Evolutionary conservation across 2,113 vertebrate species (phyloP), one percentile per base, ranked within the genome.

Genomic region (Oryzias woworae): DNA sequence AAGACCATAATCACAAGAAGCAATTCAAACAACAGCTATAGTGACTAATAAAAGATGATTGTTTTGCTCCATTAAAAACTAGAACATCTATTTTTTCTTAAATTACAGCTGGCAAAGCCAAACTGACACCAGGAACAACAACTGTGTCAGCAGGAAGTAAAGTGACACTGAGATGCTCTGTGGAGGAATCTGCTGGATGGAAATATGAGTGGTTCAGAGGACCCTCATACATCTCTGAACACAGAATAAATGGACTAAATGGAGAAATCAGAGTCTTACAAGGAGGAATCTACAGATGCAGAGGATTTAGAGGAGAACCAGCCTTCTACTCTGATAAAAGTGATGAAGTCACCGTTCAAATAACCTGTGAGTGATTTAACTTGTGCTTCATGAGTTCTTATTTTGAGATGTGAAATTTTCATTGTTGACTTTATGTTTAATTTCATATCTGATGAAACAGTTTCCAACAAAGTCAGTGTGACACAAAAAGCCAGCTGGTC

Each of bases 221-320:
- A 13, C 31, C 10, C n/a, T 50, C 36, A 15, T 4, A 14, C 4
- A n/a, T 6, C 1, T 14, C 14, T 62, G 52, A 50, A 45, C 4
- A 50, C 4, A 44, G 12, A 14, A 45, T 12, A 13, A 15, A 48
- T 2, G 41, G 43, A 53, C 7, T 0, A n/a, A 31, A 50, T 46
- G 5, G 0, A 49, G 16, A 1, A 3, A 51, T 66, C 46, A 61
- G 10, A 44, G 3, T 66, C 22, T 50, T 36, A 45, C 50, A 60
- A 53, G 69, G 55, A 44, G 69, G 69, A 2, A 44, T 53, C n/a
- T 72, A 65, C 55, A 18, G 43, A 6, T 58, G 65, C 42, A 45
- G n/a, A 28, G 55, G 24, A 58, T n/a, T n/a, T 14, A 54, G 56
- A 65, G 69, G 62, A 49, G 17, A 54, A 17, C 55, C 56, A 24